These are phyloP conservation scores for Drosophila nr. perissopoda DNA, from an alignment of 2,888 invertebrate species.

Conservation along the genomic window DNA sequence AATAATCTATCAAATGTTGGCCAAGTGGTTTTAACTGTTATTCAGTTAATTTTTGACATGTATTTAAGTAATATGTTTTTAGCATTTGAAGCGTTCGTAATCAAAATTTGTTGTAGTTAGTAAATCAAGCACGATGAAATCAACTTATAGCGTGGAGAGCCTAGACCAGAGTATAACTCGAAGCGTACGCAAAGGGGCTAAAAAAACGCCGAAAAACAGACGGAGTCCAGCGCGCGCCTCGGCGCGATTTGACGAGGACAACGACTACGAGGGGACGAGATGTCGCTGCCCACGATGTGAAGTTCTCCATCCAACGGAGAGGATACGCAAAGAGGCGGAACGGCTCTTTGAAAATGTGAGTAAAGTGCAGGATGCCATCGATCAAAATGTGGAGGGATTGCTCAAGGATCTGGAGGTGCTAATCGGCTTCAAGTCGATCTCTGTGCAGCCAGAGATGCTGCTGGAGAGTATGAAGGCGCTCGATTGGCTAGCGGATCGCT, in stretches of 20 bases:
- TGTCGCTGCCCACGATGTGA: slow-evolving; percentile 25
- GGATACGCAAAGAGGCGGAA: neutral
- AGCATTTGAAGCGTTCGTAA: neutral
- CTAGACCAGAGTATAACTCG: neutral
- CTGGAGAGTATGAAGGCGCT: slow-evolving; percentile 29
- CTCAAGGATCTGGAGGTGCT: slow-evolving; percentile 24
- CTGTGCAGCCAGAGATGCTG: slow-evolving; percentile 20
- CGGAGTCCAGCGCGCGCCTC: neutral
- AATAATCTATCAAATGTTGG: neutral
- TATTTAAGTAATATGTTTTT: neutral
- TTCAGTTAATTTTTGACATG: neutral
- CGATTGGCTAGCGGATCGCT: slow-evolving; percentile 32
- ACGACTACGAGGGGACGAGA: neutral
- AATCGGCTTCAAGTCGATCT: slow-evolving; percentile 38
- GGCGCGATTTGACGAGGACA: neutral
- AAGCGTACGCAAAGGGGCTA: neutral
- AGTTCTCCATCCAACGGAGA: neutral
- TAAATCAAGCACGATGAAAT: neutral
- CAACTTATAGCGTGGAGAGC: neutral
- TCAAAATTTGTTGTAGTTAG: slow-evolving; percentile 19
- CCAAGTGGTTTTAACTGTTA: no score
- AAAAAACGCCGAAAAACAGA: neutral
- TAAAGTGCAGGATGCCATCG: slow-evolving; percentile 12
- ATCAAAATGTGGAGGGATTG: neutral
- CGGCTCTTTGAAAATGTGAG: accelerated